These are phyloP conservation scores for Cacoxenus indagator DNA, from an alignment of 2,888 invertebrate species.

Conservation along the genomic window DNA sequence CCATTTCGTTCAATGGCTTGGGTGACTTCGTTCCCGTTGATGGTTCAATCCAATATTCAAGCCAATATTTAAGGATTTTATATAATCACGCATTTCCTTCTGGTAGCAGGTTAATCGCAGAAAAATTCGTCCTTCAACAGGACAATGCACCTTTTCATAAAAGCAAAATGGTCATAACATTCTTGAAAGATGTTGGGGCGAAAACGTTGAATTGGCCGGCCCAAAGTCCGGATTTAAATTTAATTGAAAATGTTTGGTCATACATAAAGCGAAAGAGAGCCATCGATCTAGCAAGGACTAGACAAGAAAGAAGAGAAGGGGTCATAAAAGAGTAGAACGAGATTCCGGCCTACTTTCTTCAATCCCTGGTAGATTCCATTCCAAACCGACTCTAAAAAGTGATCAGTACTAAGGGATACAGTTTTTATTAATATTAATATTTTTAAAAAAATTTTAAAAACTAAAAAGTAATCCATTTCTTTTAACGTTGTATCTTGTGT, in stretches of 20 bases:
- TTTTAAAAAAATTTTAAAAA: too few relatives aligned
- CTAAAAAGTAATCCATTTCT: too few relatives aligned
- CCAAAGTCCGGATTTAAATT: slow-evolving; percentile 2
- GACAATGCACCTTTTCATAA: not conserved
- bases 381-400: too few relatives aligned
- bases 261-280: not conserved
- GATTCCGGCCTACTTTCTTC: not conserved
- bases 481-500: too few relatives aligned
- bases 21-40: too few relatives aligned
- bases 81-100: not conserved
- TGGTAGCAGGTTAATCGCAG: not conserved
- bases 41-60: too few relatives aligned
- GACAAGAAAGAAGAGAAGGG: not conserved
- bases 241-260: not conserved
- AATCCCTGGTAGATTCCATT: too few relatives aligned
- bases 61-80: not conserved
- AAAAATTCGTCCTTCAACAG: not conserved
- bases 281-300: not conserved
- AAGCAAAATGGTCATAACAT: not conserved
- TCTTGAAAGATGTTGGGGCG: slow-evolving; percentile 3
- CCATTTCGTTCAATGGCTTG: too few relatives aligned
- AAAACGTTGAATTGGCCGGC: slow-evolving; percentile 9
- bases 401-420: too few relatives aligned
- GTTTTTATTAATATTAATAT: too few relatives aligned
- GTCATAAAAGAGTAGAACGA: not conserved